A percentile compares a stretch with the other conserved stretches of the same genome.
Conservation (phyloP, 2,113 vertebrate genomes). For the Silurus asotus region DNA sequence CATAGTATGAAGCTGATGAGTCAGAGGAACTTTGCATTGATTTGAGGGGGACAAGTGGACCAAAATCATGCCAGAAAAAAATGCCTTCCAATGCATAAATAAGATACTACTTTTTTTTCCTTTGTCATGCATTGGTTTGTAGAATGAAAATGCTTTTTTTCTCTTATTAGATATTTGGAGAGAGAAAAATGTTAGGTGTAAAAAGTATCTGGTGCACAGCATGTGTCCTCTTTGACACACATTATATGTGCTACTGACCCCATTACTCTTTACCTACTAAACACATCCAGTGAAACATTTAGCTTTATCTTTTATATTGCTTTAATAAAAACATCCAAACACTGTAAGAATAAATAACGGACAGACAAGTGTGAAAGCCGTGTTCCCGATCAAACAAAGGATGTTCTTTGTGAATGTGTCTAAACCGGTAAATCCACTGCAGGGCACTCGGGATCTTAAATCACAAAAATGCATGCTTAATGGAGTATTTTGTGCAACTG, state of each 20-base stretch:
- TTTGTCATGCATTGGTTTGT: neutral
- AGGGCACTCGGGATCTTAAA: neutral
- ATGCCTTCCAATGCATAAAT: neutral
- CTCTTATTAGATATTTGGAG: neutral
- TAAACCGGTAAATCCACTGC: constrained; percentile 3
- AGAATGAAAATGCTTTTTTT: neutral
- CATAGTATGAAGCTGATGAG: neutral
- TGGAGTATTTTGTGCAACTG: neutral
- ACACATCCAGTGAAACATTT: neutral
- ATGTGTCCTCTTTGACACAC: neutral
- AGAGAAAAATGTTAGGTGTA: neutral
- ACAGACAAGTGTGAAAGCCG: neutral
- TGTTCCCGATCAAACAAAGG: constrained; percentile 27
- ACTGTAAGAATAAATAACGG: neutral
- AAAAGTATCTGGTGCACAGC: neutral
- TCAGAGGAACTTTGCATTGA: constrained; percentile 19
- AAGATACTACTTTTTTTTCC: neutral
- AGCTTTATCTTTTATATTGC: neutral
- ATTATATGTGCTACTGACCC: constrained; percentile 45
- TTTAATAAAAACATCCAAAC: neutral
- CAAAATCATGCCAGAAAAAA: neutral
- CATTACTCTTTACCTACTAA: constrained; percentile 37
- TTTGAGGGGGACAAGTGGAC: neutral
- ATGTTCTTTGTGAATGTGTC: constrained; percentile 30
- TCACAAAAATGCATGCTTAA: neutral